Conservation (phyloP, 1,140 invertebrate species). For the Philaenus spumarius region DNA sequence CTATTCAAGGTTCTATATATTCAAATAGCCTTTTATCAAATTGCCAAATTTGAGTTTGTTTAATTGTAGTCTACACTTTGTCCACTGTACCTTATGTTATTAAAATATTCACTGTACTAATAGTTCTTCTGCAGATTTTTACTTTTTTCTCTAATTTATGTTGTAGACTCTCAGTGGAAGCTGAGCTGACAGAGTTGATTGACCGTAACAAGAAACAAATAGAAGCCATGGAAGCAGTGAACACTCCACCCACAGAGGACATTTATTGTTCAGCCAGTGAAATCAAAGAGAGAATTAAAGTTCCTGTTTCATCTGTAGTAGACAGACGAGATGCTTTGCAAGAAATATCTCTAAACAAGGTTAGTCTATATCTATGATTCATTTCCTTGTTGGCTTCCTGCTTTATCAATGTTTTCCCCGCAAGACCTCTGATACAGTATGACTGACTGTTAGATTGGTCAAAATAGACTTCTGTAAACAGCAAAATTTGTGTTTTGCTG, state of each 20-base stretch:
- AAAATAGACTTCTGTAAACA: no score
- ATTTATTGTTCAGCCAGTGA: conserved; percentile 58
- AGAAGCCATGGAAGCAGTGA: conserved; percentile 31
- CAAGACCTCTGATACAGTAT: no score
- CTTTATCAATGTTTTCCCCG: not conserved
- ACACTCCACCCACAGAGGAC: conserved; percentile 42
- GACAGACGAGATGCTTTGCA: conserved; percentile 45
- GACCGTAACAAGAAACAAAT: conserved; percentile 38
- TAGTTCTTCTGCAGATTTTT: not conserved
- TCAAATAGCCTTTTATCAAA: no score
- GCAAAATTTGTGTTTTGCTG: no score
- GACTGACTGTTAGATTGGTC: no score
- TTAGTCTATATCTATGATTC: conserved; percentile 2
- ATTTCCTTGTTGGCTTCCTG: not conserved
- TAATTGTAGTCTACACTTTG: no score
- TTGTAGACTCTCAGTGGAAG: conserved; percentile 37
- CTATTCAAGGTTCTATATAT: no score
- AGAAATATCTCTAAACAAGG: conserved; percentile 39
- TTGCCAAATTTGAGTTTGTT: not conserved
- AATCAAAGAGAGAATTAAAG: conserved; percentile 42
- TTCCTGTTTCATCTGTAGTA: not conserved
- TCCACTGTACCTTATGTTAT: no score
- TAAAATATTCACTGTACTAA: no score
- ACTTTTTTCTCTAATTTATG: not conserved
- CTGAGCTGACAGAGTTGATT: conserved; percentile 50